These are phyloP conservation scores for Ranitomeya imitator DNA, from an alignment of 2,113 vertebrate genomes.

Conservation along the genomic window DNA sequence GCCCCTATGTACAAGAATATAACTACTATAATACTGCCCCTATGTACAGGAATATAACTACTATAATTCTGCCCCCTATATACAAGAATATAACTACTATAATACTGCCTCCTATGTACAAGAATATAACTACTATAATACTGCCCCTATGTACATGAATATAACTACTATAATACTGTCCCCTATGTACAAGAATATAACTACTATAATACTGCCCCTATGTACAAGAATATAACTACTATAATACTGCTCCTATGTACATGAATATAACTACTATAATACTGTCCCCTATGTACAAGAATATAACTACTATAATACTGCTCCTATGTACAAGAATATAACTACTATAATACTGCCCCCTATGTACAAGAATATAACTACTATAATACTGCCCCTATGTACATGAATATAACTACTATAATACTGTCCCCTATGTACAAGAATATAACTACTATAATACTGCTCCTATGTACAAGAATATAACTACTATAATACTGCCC, in stretches of 20 bases:
- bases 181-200: constrained; percentile 1
- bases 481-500: background rate
- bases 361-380: constrained; percentile 11
- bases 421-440: background rate
- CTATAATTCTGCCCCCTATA: background rate
- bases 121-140: constrained; percentile 19
- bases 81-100: constrained; percentile 12
- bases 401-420: background rate
- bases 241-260: background rate
- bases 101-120: background rate
- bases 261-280: constrained; percentile 8
- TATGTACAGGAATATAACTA: background rate
- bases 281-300: background rate
- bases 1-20: background rate
- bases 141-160: background rate
- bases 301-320: constrained; percentile 3
- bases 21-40: background rate
- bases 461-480: background rate
- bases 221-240: no score
- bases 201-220: background rate
- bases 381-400: constrained; percentile 3
- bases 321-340: constrained; percentile 8
- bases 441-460: constrained; percentile 18
- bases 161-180: background rate
- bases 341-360: constrained; percentile 7